A percentile compares a stretch with the other conserved stretches of the same genome.
phyloP scores from a whole-genome alignment of 2,888 invertebrate species.

The Limenitis camilla region DNA sequence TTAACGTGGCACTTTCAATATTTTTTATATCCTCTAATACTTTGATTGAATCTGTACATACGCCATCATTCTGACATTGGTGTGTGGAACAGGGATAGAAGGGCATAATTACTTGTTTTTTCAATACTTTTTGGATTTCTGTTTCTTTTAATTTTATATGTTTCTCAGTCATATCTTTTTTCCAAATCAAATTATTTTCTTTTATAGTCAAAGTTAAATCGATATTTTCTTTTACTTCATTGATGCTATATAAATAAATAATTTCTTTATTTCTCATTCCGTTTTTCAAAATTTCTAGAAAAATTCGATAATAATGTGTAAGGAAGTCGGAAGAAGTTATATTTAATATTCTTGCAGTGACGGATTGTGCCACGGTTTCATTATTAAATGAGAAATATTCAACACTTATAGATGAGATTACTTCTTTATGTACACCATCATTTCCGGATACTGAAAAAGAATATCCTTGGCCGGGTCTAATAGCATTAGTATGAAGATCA shows the following conservation, averaged over 20 bases:
- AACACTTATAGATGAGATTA: constrained; percentile 88
- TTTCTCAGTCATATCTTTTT: constrained; percentile 78
- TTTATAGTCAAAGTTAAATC: constrained; percentile 83
- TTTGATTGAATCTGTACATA: constrained; percentile 81
- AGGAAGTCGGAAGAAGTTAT: constrained; percentile 84
- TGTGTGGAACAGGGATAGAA: constrained; percentile 84
- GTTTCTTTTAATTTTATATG: constrained; percentile 78
- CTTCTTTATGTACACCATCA: constrained; percentile 91
- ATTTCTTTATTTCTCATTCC: constrained; percentile 78
- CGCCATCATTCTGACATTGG: constrained; percentile 85
- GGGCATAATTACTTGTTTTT: constrained; percentile 77
- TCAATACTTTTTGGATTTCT: constrained; percentile 77
- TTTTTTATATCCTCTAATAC: constrained; percentile 82
- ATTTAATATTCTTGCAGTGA: constrained; percentile 84
- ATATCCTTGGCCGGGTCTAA: constrained; percentile 82
- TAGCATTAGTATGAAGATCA: constrained; percentile 83
- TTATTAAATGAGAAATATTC: constrained; percentile 88
- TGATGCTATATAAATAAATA: constrained; percentile 82
- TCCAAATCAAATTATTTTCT: constrained; percentile 74
- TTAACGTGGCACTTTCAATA: constrained; percentile 85
- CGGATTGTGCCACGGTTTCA: constrained; percentile 85
- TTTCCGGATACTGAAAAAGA: constrained; percentile 88
- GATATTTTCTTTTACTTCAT: constrained; percentile 77
- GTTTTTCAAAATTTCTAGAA: constrained; percentile 81
- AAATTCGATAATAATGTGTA: constrained; percentile 82